phyloP scores from a whole-genome alignment of 2,797 vertebrate genomes.

The Decapterus maruadsi region DNA sequence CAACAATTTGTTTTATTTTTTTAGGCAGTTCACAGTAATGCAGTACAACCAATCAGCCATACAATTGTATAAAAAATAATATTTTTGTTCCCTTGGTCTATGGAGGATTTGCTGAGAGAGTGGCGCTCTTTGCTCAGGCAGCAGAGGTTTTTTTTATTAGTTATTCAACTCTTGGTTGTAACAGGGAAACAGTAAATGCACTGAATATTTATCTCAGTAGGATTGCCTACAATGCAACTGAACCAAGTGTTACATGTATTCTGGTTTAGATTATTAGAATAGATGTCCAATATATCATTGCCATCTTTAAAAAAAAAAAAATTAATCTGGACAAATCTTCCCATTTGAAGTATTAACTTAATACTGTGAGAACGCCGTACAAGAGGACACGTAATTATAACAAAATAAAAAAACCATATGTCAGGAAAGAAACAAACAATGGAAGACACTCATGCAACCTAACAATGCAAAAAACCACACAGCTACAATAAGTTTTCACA shows the following conservation, averaged over 20 bases:
- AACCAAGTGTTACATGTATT: conserved; percentile 73
- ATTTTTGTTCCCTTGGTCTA: conserved; percentile 47
- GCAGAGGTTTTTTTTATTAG: conserved; percentile 59
- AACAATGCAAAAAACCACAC: conserved; percentile 80
- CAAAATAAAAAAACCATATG: conserved; percentile 36
- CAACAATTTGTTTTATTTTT: conserved; percentile 31
- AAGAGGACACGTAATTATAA: conserved; percentile 51
- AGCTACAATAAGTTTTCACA: conserved; percentile 73
- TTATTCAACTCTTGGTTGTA: conserved; percentile 56
- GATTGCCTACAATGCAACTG: conserved; percentile 64
- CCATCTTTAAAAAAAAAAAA: conserved; percentile 31
- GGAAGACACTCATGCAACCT: conserved; percentile 77
- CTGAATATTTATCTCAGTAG: conserved; percentile 77
- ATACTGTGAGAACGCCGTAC: conserved; percentile 58
- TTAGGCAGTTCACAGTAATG: conserved; percentile 59
- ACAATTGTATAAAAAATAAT: conserved; percentile 49
- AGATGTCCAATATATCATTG: conserved; percentile 52
- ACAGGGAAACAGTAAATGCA: conserved; percentile 77
- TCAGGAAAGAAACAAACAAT: conserved; percentile 30
- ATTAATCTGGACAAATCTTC: conserved; percentile 57
- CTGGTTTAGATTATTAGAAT: conserved; percentile 56
- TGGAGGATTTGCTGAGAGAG: conserved; percentile 53
- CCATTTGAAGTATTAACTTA: conserved; percentile 60
- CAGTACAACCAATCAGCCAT: conserved; percentile 70
- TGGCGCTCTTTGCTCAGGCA: conserved; percentile 65